These are phyloP conservation scores for Brachylomia viminalis DNA, from an alignment of 2,888 invertebrate species.

Conservation along the genomic window DNA sequence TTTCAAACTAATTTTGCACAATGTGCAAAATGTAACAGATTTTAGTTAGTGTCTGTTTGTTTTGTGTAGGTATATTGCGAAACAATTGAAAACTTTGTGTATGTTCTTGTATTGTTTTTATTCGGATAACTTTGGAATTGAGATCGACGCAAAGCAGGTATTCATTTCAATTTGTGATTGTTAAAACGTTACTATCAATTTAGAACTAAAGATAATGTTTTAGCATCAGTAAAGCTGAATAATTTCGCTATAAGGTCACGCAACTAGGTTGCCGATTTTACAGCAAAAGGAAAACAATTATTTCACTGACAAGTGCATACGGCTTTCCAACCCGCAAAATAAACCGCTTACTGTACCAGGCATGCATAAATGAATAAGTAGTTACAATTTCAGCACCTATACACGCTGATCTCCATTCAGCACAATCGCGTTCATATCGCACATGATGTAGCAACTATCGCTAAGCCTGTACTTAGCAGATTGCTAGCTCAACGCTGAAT, in stretches of 20 bases:
- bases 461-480: constrained; percentile 67
- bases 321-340: background rate
- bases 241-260: background rate
- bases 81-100: constrained; percentile 39
- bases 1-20: constrained; percentile 62
- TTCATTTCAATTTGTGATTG: background rate
- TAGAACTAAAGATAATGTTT: background rate
- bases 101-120: constrained; percentile 1
- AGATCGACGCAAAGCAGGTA: background rate
- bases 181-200: background rate
- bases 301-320: background rate
- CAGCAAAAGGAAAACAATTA: constrained; percentile 10
- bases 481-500: constrained; percentile 63
- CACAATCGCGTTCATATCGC: constrained; percentile 55
- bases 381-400: constrained; percentile 38
- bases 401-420: constrained; percentile 51
- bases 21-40: constrained; percentile 56
- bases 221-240: background rate
- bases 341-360: constrained; percentile 44
- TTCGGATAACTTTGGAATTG: constrained; percentile 9
- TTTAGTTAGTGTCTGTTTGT: constrained; percentile 44
- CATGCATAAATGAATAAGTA: constrained; percentile 47
- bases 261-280: background rate
- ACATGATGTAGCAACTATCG: constrained; percentile 61
- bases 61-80: constrained; percentile 27